phyloP scores from a whole-genome alignment of 2,113 vertebrate species.

The Sus scrofa region T2T-Sscrofa CM000830.6:119764001-119764500 shows the following conservation, averaged over 20 bases:
- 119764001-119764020: neutral
- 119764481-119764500: neutral
- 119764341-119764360: neutral
- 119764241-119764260: neutral
- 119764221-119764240: neutral
- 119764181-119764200: neutral
- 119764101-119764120: neutral
- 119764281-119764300: conserved; percentile 50
- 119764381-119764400: neutral
- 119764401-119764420: neutral
- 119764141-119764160: neutral
- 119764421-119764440: neutral
- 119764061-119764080: neutral
- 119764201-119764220: neutral
- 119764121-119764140: neutral
- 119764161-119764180: neutral
- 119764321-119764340: neutral
- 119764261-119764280: neutral
- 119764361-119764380: neutral
- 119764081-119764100: neutral
- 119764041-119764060: neutral
- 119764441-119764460: neutral
- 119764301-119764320: neutral
- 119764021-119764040: neutral
- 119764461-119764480: neutral